Evolutionary conservation across 2,797 vertebrate species (phyloP), one percentile per base, ranked within the genome.

Genomic region (Nannoperca australis): DNA sequence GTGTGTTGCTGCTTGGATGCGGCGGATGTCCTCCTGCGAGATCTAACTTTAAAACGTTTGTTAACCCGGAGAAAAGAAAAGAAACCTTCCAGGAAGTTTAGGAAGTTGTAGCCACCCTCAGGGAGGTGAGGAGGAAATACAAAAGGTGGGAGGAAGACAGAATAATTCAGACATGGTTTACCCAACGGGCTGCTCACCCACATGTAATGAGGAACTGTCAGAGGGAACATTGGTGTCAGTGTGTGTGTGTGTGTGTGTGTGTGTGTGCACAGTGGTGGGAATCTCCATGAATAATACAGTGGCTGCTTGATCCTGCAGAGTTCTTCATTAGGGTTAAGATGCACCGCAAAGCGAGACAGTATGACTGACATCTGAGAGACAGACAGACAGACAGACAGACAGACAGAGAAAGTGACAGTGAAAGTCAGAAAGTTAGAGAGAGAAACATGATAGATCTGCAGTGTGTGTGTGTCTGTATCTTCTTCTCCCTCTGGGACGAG

Each of bases 281-380:
- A 72, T 70, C 79, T 63, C n/a, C 56, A 84, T 85, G 67, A 88
- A 88, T 85, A 87, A 90, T 86, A 65, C 34, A 83, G 17, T 6
- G 45, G 47, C 34, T 24, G 53, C 40, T 73, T 73, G 56, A 74
- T 82, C 45, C 51, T 53, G 47, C 27, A 2, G 6, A 40, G 62
- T 47, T 62, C 63, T 49, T 88, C 64, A 73, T 76, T 74, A 82
- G 47, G 36, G 66, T 79, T 82, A 64, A 58, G 75, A 36, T 45
- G 32, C 22, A 40, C 53, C n/a, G 22, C 9, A 22, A 73, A 67
- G 61, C 12, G 3, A 76, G 79, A 80, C 66, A 13, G 65, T 9
- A 5, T 51, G 50, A 67, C 65, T 44, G 69, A 61, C 14, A 34
- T 14, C 20, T 44, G 14, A 18, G 17, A 61, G 60, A 49, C 38